Base-by-base conservation (phyloP, 2,797 vertebrate genomes). In the Trachops cirrhosus region DNA sequence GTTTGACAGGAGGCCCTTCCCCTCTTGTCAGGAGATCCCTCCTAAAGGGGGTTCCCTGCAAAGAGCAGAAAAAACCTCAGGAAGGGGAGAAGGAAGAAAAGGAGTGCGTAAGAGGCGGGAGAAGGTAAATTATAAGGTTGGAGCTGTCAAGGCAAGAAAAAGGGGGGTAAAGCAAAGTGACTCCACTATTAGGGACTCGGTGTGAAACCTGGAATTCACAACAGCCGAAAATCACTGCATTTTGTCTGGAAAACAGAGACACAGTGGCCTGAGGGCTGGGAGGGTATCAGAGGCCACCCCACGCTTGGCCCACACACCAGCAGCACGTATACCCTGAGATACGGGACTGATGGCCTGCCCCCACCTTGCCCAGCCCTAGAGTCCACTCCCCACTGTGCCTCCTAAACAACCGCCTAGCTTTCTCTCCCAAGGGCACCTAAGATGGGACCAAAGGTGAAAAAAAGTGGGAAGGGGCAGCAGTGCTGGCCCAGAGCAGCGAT, bases 111-210 rank as follows among this genome's bases (percentile, higher is more conserved):
- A 3, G 9, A 93, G 93, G 91, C 64, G 0, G 85, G 89, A 95
- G 97, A 96, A 96, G 91, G 97, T 97, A 97, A 98, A 98, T 98
- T 98, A 97, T 95, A 98, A 96, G 97, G 97, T 97, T 98, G 96
- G 96, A 97, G 96, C 97, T 97, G 97, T 97, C 97, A 98, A 93
- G 94, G 83, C 70, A 86, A 41, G 92, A 94, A 1, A 89, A 88
- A 52, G 0, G 2, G 19, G 77, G 80, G 74, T 15, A 3, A 4
- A 9, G 90, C 94, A 94, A 96, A 96, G 73, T 78, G 73, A 97
- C 86, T 97, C 96, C 94, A 92, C 94, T 95, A 95, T 97, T 96
- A 97, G 93, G 95, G 88, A 57, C 92, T 85, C 32, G 3, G 90
- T 92, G 39, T 94, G 96, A 96, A 95, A 80, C 11, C 6, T 54